Conservation (phyloP, 2,113 vertebrate genomes). For the Sinocyclocheilus grahami region DNA sequence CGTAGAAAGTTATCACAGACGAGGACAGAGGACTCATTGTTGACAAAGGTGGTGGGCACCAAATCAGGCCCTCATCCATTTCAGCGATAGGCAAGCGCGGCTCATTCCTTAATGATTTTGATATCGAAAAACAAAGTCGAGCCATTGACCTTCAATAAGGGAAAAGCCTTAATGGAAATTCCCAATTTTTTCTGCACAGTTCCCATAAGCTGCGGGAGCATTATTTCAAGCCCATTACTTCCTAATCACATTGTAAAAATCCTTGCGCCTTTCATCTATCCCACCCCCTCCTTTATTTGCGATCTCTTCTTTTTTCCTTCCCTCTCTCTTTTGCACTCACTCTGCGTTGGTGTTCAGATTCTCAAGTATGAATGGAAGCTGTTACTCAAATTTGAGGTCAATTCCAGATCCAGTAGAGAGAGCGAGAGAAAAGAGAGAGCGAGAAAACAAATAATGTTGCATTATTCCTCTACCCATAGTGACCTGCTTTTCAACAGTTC, state of each 20-base stretch:
- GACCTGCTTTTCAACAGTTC: conserved; percentile 62
- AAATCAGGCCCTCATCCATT: conserved; percentile 50
- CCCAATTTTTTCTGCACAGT: conserved; percentile 60
- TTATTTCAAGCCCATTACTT: conserved; percentile 72
- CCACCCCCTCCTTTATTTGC: conserved; percentile 68
- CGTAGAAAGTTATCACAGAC: conserved; percentile 45
- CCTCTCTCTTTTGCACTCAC: conserved; percentile 59
- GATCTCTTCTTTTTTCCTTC: conserved; percentile 58
- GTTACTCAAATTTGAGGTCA: conserved; percentile 77
- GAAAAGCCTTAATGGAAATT: conserved; percentile 61
- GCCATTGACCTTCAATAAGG: conserved; percentile 61
- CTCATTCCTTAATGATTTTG: conserved; percentile 36
- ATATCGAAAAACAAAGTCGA: conserved; percentile 46
- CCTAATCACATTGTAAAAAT: conserved; percentile 77
- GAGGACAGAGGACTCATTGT: conserved; percentile 56
- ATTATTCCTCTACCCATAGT: conserved; percentile 64
- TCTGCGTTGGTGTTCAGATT: conserved; percentile 66
- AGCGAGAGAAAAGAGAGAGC: conserved; percentile 51
- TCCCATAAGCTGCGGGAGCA: conserved; percentile 60
- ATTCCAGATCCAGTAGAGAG: conserved; percentile 70
- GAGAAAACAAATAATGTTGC: conserved; percentile 67
- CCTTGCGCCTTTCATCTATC: conserved; percentile 71
- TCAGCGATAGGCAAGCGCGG: conserved; percentile 11
- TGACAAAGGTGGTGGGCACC: conserved; percentile 52
- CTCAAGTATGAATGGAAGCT: conserved; percentile 75